phyloP scores from a whole-genome alignment of 2,888 invertebrate species.

The Zonitis immaculata region DNA sequence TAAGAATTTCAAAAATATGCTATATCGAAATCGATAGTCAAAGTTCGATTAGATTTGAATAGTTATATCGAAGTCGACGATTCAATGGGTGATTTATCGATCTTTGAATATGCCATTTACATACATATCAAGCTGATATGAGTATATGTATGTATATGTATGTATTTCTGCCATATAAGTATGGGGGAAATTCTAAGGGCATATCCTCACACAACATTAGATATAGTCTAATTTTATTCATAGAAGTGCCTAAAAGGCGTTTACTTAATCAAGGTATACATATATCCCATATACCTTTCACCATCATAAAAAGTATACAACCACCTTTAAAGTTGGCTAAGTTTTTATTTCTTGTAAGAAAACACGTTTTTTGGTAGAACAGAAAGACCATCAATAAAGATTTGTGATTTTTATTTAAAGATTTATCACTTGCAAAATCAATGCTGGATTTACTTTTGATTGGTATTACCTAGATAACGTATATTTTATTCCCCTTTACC shows the following conservation, averaged over 20 bases:
- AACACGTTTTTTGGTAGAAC: neutral
- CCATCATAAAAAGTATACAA: slow-evolving; percentile 1
- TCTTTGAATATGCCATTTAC: neutral
- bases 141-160: no score
- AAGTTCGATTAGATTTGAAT: neutral
- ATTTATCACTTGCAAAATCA: neutral
- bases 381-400: neutral
- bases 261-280: neutral
- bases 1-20: neutral
- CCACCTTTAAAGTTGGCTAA: neutral
- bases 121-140: neutral
- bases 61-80: neutral
- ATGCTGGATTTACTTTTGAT: no score
- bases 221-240: slow-evolving; percentile 10
- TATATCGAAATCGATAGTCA: neutral
- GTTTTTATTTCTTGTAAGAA: neutral
- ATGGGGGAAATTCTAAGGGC: no score
- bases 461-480: no score
- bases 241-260: slow-evolving; percentile 1
- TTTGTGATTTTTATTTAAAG: neutral
- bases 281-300: neutral
- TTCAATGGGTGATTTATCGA: neutral
- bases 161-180: no score
- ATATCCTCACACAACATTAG: no score
- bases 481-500: neutral